These are phyloP conservation scores for Crax fasciolata DNA, from an alignment of 2,797 vertebrate species.

Conservation along the genomic window DNA sequence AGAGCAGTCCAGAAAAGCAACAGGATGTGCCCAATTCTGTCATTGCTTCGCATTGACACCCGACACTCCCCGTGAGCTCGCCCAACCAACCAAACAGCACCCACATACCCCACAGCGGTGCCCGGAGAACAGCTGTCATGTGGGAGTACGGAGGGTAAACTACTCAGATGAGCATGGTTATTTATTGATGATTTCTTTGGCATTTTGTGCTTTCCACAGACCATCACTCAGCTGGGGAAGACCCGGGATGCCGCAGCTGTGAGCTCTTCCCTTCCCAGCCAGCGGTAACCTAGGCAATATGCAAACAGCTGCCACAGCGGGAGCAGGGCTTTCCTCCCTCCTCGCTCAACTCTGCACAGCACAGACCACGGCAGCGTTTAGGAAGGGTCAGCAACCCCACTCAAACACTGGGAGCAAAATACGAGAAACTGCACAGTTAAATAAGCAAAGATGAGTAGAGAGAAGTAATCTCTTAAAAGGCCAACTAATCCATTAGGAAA, in stretches of 20 bases:
- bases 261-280: constrained; percentile 38
- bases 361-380: not conserved
- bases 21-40: not conserved
- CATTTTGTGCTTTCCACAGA: not conserved
- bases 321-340: constrained; percentile 9
- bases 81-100: not conserved
- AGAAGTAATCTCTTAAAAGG: not conserved
- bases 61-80: not conserved
- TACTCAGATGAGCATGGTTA: not conserved
- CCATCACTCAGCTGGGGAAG: not conserved
- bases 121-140: not conserved
- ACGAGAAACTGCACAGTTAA: not conserved
- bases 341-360: not conserved
- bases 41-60: not conserved
- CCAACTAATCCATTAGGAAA: not conserved
- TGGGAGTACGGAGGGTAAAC: not conserved
- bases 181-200: not conserved
- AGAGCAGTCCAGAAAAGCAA: not conserved
- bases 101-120: fast-evolving
- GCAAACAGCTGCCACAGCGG: constrained; percentile 60
- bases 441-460: not conserved
- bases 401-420: not conserved
- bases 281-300: constrained; percentile 58
- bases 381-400: not conserved
- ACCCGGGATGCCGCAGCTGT: fast-evolving